Evolutionary conservation across 1,140 invertebrate species (phyloP).

Genomic region (Apis florea): DNA sequence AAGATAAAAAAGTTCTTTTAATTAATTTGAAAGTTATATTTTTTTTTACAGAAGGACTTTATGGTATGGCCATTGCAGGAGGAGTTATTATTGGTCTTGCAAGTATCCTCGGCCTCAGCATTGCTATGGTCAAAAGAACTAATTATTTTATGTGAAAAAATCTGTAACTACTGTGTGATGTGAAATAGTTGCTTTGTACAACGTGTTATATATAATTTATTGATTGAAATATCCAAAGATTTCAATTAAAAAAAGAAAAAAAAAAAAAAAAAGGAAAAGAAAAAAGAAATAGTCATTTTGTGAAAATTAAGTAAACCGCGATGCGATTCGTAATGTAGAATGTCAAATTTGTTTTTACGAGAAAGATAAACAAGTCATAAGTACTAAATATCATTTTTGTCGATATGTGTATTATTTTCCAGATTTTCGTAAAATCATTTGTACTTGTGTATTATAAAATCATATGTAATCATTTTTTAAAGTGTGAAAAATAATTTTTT

Average conservation of each 20-base stretch:
- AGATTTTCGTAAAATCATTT: not conserved
- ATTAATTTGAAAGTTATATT: conserved; percentile 21
- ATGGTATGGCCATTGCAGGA: conserved; percentile 93
- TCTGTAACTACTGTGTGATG: conserved; percentile 28
- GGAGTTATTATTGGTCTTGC: conserved; percentile 90
- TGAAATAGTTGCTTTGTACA: conserved; percentile 33
- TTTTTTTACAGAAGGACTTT: conserved; percentile 86
- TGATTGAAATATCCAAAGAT: conserved; percentile 8
- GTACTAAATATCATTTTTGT: conserved; percentile 1
- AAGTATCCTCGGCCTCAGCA: conserved; percentile 88
- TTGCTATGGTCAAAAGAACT: conserved; percentile 87
- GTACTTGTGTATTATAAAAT: conserved; percentile 22
- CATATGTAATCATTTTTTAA: conserved; percentile 8
- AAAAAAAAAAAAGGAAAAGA: not conserved
- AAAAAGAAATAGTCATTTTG: not conserved
- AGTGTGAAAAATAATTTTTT: not conserved
- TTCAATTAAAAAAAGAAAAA: not conserved
- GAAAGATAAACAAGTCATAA: not conserved
- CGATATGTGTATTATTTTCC: conserved; percentile 9
- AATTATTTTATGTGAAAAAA: conserved; percentile 22
- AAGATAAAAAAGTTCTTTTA: conserved; percentile 3
- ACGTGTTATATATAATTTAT: conserved; percentile 31
- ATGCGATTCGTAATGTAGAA: not conserved
- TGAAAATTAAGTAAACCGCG: conserved; percentile 11
- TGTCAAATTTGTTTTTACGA: conserved; percentile 4